Percentiles rank a stretch among this genome's conserved stretches.
Evolutionary conservation across 2,113 vertebrate species (phyloP).

Genomic region (Takifugu flavidus): DNA sequence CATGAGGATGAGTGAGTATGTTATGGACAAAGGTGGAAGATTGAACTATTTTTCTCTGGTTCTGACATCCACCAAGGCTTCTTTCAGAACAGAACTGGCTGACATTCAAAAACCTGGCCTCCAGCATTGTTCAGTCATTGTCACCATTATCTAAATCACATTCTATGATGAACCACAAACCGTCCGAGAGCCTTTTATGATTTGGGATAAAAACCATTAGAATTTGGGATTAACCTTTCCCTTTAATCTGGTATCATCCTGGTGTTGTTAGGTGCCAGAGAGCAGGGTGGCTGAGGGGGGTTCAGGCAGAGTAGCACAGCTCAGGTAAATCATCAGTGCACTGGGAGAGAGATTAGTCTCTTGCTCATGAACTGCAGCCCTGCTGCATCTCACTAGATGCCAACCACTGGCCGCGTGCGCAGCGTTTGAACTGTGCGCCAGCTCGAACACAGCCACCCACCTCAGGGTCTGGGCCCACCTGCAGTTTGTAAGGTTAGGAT

Average conservation of each 20-base stretch:
- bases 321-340: conserved; percentile 33
- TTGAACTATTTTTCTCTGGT: too few species aligned
- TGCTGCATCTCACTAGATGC: conserved; percentile 21
- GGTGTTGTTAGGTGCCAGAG: conserved; percentile 9
- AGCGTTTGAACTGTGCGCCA: conserved; percentile 9
- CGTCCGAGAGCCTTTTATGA: too few species aligned
- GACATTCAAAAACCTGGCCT: too few species aligned
- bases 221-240: not conserved
- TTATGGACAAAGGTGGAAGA: too few species aligned
- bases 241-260: not conserved
- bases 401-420: conserved; percentile 22
- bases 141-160: too few species aligned
- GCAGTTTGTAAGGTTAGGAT: not conserved
- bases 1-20: too few species aligned
- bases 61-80: too few species aligned
- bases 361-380: conserved; percentile 23
- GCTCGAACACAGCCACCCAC: conserved; percentile 2
- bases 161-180: too few species aligned
- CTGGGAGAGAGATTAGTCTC: conserved; percentile 16
- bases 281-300: conserved; percentile 7
- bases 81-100: too few species aligned
- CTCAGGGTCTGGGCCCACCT: conserved; percentile 13
- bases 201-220: too few species aligned
- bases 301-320: conserved; percentile 14
- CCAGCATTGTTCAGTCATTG: too few species aligned